Percentiles rank a stretch among this genome's conserved stretches.
phyloP scores from a whole-genome alignment of 2,113 vertebrate species.

The Colossoma macropomum region DNA sequence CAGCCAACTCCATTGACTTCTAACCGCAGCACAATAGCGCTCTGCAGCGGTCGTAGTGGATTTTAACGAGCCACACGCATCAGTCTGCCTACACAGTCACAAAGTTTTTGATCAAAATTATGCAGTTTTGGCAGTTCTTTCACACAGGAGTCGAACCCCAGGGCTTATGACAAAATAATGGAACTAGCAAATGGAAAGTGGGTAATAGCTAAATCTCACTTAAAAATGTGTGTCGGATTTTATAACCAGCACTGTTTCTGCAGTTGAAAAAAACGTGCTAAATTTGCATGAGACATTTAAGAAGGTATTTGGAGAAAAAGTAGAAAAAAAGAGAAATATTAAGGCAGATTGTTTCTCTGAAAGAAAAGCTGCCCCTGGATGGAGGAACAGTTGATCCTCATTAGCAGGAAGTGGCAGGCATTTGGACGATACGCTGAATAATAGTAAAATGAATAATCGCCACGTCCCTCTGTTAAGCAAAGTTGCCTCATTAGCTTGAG shows the following conservation, averaged over 20 bases:
- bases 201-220: not conserved
- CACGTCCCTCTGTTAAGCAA: not conserved
- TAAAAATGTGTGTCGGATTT: not conserved
- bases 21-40: slow-evolving; percentile 4
- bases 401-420: not conserved
- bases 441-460: not conserved
- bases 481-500: not conserved
- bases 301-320: not conserved
- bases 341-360: not conserved
- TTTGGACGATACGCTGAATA: not conserved
- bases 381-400: not conserved
- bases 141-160: no score
- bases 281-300: not conserved
- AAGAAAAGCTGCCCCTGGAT: not conserved
- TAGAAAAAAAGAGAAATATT: not conserved
- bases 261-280: not conserved
- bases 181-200: not conserved
- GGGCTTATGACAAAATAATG: not conserved
- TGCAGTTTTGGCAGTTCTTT: not conserved
- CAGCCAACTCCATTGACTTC: not conserved
- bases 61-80: not conserved
- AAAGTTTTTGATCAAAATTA: not conserved
- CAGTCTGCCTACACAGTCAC: not conserved
- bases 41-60: not conserved
- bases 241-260: not conserved